These are phyloP conservation scores for Phenganax stokvisi DNA, from an alignment of 92 coral and sea anemone species.

Conservation along the genomic window DNA sequence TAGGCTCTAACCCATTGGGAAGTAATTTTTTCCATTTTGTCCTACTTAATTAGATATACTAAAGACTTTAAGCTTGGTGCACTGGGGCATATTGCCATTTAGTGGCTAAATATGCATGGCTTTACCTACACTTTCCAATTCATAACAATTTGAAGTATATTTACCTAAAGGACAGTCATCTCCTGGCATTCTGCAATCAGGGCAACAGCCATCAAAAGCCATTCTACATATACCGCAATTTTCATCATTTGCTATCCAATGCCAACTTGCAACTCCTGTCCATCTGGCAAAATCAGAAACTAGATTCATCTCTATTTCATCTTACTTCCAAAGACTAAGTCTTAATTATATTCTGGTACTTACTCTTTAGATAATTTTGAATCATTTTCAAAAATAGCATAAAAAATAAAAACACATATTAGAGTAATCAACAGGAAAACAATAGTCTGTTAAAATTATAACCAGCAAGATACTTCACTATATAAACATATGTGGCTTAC, in stretches of 20 bases:
- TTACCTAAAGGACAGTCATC: slow-evolving; percentile 97
- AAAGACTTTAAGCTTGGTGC: too few relatives aligned
- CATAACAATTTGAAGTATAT: background rate
- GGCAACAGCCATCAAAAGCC: slow-evolving; percentile 99
- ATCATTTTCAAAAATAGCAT: background rate
- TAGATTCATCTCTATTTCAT: background rate
- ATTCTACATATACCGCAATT: slow-evolving; percentile 98
- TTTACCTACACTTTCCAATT: too few relatives aligned
- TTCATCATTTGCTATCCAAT: slow-evolving; percentile 98
- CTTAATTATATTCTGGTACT: background rate
- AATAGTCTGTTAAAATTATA: too few relatives aligned
- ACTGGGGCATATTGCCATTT: too few relatives aligned
- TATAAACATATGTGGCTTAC: too few relatives aligned
- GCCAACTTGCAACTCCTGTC: slow-evolving; percentile 99
- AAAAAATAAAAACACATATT: background rate
- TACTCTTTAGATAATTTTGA: background rate
- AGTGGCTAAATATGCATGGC: too few relatives aligned
- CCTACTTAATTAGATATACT: too few relatives aligned
- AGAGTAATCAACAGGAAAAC: background rate
- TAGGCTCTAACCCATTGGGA: too few relatives aligned
- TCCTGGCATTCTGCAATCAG: slow-evolving; percentile 92
- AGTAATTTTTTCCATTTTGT: too few relatives aligned
- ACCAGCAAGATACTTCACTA: too few relatives aligned
- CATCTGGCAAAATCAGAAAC: slow-evolving; percentile 49
- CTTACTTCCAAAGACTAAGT: background rate